Base-by-base conservation (phyloP, 2,113 vertebrate species). In the Erpornis zantholeuca region DNA sequence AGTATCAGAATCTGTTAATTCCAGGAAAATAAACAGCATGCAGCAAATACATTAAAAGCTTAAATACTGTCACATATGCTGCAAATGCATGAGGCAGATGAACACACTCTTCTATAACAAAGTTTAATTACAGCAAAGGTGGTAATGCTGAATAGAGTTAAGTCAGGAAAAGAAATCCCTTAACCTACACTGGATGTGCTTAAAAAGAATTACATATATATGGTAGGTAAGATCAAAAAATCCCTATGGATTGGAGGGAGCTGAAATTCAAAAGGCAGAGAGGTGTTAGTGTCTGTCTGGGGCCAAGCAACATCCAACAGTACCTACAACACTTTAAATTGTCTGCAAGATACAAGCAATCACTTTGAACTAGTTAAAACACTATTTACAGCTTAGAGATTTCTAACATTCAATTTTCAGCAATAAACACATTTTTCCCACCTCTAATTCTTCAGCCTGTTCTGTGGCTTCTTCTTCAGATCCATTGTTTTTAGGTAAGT, bases 371-470 rank as follows among this genome's bases (percentile, higher is more conserved):
- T n/a, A 11, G 16, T 35, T 70, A 77, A 95, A 91, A 29, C 7
- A 53, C 10, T 61, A 42, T 44, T 72, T 65, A 72, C 6, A 75
- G 45, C 17, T n/a, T n/a, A 66, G 10, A 40, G 49, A 91, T 59
- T 65, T 33, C 25, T 61, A 79, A 38, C 8, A 82, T 18, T 36
- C 9, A 11, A 14, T 86, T 87, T 84, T 80, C 59, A 93, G 35
- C 24, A 90, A 76, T 24, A 83, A 93, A 66, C 10, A 56, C 1
- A 54, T 45, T 57, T 94, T 84, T 73, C 84, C 98, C 95, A 99
- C 99, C 97, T 99, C 99, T 29, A 97, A 75, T 66, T 99, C 98
- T 92, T 99, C 99, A 10, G 97, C 97, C 94, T 98, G 99, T 85
- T 99, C 98, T 38, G 97, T 49, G 5, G 97, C 94, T 83, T 99